Base-by-base conservation (phyloP, 2,797 vertebrate species). In the Hippoglossus hippoglossus region DNA sequence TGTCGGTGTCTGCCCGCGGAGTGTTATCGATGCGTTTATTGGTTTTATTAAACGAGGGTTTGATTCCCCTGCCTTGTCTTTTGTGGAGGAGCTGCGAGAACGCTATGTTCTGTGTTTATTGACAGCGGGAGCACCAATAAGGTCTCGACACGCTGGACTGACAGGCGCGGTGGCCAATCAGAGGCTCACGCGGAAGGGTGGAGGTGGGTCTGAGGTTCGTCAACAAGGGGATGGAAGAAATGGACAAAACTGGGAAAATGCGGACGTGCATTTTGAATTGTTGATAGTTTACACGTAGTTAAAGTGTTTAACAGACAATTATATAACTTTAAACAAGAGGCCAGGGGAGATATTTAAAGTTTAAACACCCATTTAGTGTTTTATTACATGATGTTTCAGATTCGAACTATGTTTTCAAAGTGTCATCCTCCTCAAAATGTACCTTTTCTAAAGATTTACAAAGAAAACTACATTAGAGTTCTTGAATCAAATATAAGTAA, bases 211-310 rank as follows among this genome's bases (percentile, higher is more conserved):
- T 64, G 77, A 60, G 72, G 22, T 11, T 86, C 92, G 92, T 94
- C 93, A 94, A 94, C 93, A 94, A 92, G 86, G 55, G 61, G 77
- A 84, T 88, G 61, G 66, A 79, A 81, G 67, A 78, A 59, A n/a
- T 12, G 18, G 56, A 12, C 4, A 24, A 12, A 56, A 12, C 1
- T 2, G 22, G n/a, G 8, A 11, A 86, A 85, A 85, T 72, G 15
- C 64, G 34, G 47, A 21, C 46, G 64, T 6, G 41, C 2, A 58
- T 54, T 2, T 49, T n/a, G 2, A 28, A 8, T 26, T 26, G 51
- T 2, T 6, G 4, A 19, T 46, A 6, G 0, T 56, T 69, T 71
- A 8, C 31, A 68, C 24, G 9, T 15, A 11, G n/a, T 56, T n/a
- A 15, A 12, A 41, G 39, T 41, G 13, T 41, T 16, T 5, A 41